Evolutionary conservation across 2,797 vertebrate species (phyloP), one percentile per base, ranked within the genome.

Genomic region (Xenentodon cancila): DNA sequence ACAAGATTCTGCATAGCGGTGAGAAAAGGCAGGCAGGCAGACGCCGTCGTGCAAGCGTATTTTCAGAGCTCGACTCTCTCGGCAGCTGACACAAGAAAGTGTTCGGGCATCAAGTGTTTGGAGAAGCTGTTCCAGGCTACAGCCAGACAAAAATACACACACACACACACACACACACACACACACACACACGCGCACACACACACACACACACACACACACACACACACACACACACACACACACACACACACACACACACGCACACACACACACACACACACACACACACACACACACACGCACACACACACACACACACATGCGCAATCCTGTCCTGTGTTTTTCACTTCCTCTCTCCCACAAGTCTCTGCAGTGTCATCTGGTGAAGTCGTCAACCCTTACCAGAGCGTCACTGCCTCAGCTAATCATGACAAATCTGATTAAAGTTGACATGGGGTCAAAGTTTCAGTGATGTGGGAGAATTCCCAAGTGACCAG

Each of bases 401-500:
- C 61, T 53, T 15, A 13, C n/a, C 44, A 65, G 62, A 30, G 59
- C 42, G n/a, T 19, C 21, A 21, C 55, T 30, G 43, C 53, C 30
- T 49, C 47, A 13, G 61, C 66, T 81, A 84, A 84, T 84, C 69
- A 53, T 13, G 44, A 63, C 49, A 9, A 20, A 19, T 74, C 67
- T 79, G 83, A 81, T 89, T 83, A 75, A 81, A 78, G 64, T 84
- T 75, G 80, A 83, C 73, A 78, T 73, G 44, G 51, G 30, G 18
- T 17, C 64, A 53, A 66, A 42, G 56, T 60, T 66, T 77, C 53
- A 11, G 48, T 53, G 48, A 62, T 47, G 56, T 48, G 67, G 54
- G 56, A 52, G 52, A 68, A 43, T 34, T 53, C 47, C 19, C 72
- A 67, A 37, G 27, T 44, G 61, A 81, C 81, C 78, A 71, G 68